Conservation (phyloP, 2,113 vertebrate species). For the Etheostoma spectabile region DNA sequence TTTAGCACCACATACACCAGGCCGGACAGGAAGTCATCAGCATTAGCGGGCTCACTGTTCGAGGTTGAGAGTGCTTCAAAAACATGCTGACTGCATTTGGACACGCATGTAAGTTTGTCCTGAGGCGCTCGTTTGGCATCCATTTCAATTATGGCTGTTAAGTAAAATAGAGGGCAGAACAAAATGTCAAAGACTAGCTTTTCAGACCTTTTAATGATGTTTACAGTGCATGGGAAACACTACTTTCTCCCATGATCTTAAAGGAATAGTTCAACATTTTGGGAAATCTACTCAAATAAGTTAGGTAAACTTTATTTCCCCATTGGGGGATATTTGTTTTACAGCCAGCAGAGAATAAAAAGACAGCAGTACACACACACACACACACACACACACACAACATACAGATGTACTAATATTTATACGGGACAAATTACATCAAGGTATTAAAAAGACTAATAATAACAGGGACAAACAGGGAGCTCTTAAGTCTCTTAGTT, state of each 20-base stretch:
- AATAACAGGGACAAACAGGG: too few species aligned
- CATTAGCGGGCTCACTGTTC: slow-evolving; percentile 82
- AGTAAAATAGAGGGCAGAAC: neutral
- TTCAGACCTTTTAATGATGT: neutral
- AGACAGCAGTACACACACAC: too few species aligned
- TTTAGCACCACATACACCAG: slow-evolving; percentile 85
- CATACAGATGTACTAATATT: too few species aligned
- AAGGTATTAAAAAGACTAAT: too few species aligned
- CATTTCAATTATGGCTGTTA: slow-evolving; percentile 86
- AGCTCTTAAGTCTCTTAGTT: too few species aligned
- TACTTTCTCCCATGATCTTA: neutral
- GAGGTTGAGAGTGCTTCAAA: slow-evolving; percentile 82
- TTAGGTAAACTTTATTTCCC: too few species aligned
- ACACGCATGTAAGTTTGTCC: slow-evolving; percentile 85
- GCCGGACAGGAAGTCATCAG: slow-evolving; percentile 86
- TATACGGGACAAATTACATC: too few species aligned
- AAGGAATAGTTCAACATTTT: neutral
- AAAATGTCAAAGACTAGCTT: neutral
- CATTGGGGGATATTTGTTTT: too few species aligned
- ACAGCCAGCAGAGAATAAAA: too few species aligned
- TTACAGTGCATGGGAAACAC: neutral
- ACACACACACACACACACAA: too few species aligned
- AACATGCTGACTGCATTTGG: slow-evolving; percentile 83
- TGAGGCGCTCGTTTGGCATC: slow-evolving; percentile 87
- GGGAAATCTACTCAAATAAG: neutral